Conservation (phyloP, 2,797 vertebrate genomes). For the Anisognathus igniventris region DNA sequence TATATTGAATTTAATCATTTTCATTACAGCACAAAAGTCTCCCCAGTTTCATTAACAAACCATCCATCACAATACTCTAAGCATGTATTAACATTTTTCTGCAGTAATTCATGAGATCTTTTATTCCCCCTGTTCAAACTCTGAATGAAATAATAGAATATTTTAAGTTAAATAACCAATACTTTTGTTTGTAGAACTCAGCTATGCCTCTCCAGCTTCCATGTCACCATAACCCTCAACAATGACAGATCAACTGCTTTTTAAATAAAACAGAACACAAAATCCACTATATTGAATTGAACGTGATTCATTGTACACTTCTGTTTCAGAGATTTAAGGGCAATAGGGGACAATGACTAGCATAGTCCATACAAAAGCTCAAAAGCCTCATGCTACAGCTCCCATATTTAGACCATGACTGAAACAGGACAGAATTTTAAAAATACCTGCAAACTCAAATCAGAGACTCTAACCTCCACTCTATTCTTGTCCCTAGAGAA, state of each 20-base stretch:
- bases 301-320: not conserved
- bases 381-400: not conserved
- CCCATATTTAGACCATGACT: not conserved
- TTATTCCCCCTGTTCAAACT: not conserved
- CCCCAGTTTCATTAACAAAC: conserved; percentile 46
- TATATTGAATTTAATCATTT: conserved; percentile 52
- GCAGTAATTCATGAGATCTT: not conserved
- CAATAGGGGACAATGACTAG: not conserved
- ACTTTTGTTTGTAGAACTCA: not conserved
- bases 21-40: conserved; percentile 30
- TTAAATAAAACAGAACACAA: not conserved
- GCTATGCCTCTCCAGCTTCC: not conserved
- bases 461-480: not conserved
- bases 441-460: not conserved
- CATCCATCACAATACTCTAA: conserved; percentile 24
- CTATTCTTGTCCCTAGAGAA: not conserved
- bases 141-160: not conserved
- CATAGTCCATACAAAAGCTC: not conserved
- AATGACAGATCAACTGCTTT: not conserved
- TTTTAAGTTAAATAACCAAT: conserved; percentile 1
- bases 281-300: not conserved
- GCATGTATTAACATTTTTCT: not conserved
- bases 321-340: not conserved
- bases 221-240: not conserved
- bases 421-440: not conserved